A percentile compares a stretch with the other conserved stretches of the same genome.
Conservation (phyloP, 2,888 invertebrate genomes). For the Eupithecia subfuscata region DNA sequence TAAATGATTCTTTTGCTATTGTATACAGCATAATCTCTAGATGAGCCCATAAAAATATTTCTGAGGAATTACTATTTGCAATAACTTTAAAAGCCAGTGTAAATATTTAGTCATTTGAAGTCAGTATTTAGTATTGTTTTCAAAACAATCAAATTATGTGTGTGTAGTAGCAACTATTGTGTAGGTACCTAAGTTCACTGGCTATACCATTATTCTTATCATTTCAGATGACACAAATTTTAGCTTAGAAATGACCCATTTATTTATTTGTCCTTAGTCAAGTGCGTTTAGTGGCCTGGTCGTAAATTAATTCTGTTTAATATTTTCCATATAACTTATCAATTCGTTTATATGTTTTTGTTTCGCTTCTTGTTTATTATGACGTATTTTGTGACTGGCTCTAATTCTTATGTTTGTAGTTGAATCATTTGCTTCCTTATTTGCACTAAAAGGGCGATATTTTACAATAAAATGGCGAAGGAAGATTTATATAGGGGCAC, state of each 20-base stretch:
- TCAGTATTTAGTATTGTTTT: background rate
- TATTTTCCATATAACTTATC: slow-evolving; percentile 8
- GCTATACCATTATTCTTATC: background rate
- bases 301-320: slow-evolving; percentile 9
- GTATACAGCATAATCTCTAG: too few relatives aligned
- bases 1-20: too few relatives aligned
- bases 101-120: too few relatives aligned
- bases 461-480: slow-evolving; percentile 44
- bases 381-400: background rate
- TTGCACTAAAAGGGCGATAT: slow-evolving; percentile 14
- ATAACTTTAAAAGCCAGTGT: too few relatives aligned
- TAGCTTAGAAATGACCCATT: background rate
- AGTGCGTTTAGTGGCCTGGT: background rate
- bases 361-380: background rate
- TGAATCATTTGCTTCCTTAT: slow-evolving; percentile 19
- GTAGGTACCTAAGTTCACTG: background rate
- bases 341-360: background rate
- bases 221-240: slow-evolving; percentile 1
- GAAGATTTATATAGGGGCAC: slow-evolving; percentile 66
- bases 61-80: too few relatives aligned
- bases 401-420: background rate
- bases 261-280: slow-evolving; percentile 4
- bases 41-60: too few relatives aligned
- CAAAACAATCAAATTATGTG: background rate
- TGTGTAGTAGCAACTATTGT: background rate